A percentile compares a stretch with the other conserved stretches of the same genome.
phyloP scores from a whole-genome alignment of 2,113 vertebrate genomes.

The Euleptes europaea region DNA sequence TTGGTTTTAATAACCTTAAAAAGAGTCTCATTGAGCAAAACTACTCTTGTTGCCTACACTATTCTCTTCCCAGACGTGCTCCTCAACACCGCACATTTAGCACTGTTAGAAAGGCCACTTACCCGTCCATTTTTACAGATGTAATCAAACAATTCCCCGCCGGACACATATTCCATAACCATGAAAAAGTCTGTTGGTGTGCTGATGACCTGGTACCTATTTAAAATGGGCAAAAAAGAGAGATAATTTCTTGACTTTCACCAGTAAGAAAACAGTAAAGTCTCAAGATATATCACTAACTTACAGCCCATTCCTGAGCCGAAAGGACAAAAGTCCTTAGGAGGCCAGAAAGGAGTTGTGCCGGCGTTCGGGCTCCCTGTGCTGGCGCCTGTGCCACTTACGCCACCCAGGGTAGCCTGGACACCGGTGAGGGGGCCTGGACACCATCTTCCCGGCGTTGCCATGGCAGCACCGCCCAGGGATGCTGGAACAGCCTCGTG shows the following conservation, averaged over 20 bases:
- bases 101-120: conserved; percentile 66
- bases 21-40: conserved; percentile 12
- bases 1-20: conserved; percentile 54
- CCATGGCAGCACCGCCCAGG: too few species aligned
- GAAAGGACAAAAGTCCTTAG: too few species aligned
- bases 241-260: neutral
- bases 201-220: conserved; percentile 98
- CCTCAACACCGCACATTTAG: neutral
- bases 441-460: too few species aligned
- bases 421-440: too few species aligned
- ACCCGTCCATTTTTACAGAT: conserved; percentile 98
- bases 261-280: neutral
- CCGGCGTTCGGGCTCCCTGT: too few species aligned
- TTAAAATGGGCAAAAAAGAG: conserved; percentile 42
- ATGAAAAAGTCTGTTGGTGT: conserved; percentile 99
- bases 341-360: too few species aligned
- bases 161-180: conserved; percentile 99
- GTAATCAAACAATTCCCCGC: conserved; percentile 98
- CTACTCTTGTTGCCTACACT: conserved; percentile 24
- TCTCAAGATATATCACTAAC: conserved; percentile 12
- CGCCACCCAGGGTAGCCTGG: too few species aligned
- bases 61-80: conserved; percentile 3
- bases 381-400: too few species aligned
- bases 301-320: too few species aligned
- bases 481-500: too few species aligned